phyloP scores from a whole-genome alignment of 2,113 vertebrate genomes.

The Sinosuthora webbiana region DNA sequence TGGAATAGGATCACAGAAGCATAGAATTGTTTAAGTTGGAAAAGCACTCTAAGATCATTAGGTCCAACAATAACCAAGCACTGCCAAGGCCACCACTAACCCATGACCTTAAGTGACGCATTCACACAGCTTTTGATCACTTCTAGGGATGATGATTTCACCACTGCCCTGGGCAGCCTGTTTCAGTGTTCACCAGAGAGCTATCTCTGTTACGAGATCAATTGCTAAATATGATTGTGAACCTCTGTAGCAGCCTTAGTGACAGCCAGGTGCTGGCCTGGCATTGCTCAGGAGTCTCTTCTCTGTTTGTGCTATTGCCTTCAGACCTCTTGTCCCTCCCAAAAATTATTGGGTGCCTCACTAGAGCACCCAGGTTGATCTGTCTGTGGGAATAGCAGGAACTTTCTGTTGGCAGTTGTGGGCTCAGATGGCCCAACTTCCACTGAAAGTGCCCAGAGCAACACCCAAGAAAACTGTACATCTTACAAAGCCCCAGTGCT shows the following conservation, averaged over 20 bases:
- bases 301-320: not conserved
- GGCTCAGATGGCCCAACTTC: not conserved
- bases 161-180: not conserved
- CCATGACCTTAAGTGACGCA: not conserved
- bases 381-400: not conserved
- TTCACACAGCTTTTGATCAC: not conserved
- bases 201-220: not conserved
- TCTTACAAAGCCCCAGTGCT: not conserved
- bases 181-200: not conserved
- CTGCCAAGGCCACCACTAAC: not conserved
- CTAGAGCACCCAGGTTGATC: not conserved
- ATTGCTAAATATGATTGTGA: not conserved
- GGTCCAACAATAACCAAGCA: not conserved
- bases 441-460: not conserved
- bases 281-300: not conserved
- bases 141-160: not conserved
- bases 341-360: not conserved
- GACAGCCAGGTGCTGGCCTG: not conserved
- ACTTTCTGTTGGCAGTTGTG: not conserved
- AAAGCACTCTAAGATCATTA: not conserved
- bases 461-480: rapidly evolving
- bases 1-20: not conserved
- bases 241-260: not conserved
- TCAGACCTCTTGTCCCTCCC: not conserved
- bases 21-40: not conserved